Evolutionary conservation across 1,140 invertebrate species (phyloP).

Genomic region (Goniozus legneri): DNA sequence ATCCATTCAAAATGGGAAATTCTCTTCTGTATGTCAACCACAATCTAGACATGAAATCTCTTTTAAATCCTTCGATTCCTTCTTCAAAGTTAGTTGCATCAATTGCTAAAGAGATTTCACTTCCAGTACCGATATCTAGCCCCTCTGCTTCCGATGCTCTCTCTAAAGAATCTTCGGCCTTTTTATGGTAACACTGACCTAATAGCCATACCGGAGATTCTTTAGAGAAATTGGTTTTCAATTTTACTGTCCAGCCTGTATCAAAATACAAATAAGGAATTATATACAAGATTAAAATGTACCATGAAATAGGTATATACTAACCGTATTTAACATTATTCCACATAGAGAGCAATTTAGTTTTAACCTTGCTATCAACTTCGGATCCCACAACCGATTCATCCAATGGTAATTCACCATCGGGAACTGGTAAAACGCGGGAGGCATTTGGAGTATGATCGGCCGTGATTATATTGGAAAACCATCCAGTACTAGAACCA

Average conservation of each 20-base stretch:
- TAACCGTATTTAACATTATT: slow-evolving; percentile 86
- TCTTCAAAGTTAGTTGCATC: slow-evolving; percentile 42
- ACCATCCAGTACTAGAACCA: slow-evolving; percentile 24
- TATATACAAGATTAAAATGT: background rate
- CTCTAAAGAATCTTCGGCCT: slow-evolving; percentile 62
- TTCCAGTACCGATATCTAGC: slow-evolving; percentile 37
- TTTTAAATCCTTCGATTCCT: slow-evolving; percentile 72
- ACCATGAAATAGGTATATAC: slow-evolving; percentile 11
- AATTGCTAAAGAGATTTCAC: slow-evolving; percentile 37
- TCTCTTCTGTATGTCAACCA: slow-evolving; percentile 83
- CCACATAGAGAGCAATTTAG: slow-evolving; percentile 79
- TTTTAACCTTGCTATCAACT: slow-evolving; percentile 75
- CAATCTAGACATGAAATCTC: slow-evolving; percentile 71
- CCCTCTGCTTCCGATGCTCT: slow-evolving; percentile 60
- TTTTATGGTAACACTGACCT: slow-evolving; percentile 77
- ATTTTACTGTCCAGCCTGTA: slow-evolving; percentile 69
- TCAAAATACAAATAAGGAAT: slow-evolving; percentile 7
- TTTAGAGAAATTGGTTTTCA: slow-evolving; percentile 79
- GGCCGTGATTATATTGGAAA: slow-evolving; percentile 34
- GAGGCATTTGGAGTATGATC: slow-evolving; percentile 36
- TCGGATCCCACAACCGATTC: slow-evolving; percentile 49
- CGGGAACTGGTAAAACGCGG: slow-evolving; percentile 26
- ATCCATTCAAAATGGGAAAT: slow-evolving; percentile 74
- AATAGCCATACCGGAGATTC: slow-evolving; percentile 82
- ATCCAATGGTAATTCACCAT: slow-evolving; percentile 32